Evolutionary conservation across 1,140 invertebrate genomes (phyloP).

Genomic region (Leptoteleia sp.): DNA sequence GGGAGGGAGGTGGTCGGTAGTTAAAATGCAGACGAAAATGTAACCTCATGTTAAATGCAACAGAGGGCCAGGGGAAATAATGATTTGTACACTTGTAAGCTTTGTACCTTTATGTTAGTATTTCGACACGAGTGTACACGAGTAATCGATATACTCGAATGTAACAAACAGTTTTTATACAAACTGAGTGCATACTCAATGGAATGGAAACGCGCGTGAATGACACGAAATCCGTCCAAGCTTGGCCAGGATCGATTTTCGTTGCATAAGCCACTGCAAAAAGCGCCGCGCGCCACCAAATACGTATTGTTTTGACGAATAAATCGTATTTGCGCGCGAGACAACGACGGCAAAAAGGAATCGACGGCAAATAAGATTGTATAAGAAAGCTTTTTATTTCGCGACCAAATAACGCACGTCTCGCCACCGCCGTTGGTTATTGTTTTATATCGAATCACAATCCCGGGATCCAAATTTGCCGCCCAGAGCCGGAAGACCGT

Average conservation of each 20-base stretch:
- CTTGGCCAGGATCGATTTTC: constrained; percentile 61
- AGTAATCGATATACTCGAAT: constrained; percentile 64
- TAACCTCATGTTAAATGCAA: constrained; percentile 51
- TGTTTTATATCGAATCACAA: constrained; percentile 32
- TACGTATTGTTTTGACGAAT: constrained; percentile 59
- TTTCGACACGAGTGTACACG: constrained; percentile 45
- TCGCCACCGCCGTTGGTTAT: no score
- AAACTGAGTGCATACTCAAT: constrained; percentile 63
- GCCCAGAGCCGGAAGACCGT: no score
- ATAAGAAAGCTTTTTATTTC: constrained; percentile 26
- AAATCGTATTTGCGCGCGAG: constrained; percentile 45
- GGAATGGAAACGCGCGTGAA: constrained; percentile 65
- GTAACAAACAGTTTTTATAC: constrained; percentile 65
- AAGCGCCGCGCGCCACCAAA: constrained; percentile 34
- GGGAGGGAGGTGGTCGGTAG: not conserved
- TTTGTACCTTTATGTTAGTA: constrained; percentile 44
- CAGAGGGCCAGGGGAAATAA: constrained; percentile 50
- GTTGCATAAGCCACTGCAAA: constrained; percentile 53
- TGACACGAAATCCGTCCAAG: constrained; percentile 61
- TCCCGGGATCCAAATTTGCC: no score
- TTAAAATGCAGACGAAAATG: constrained; percentile 39
- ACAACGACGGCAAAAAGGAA: constrained; percentile 15
- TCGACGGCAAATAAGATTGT: constrained; percentile 49
- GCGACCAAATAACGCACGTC: not conserved
- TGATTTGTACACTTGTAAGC: constrained; percentile 60